A percentile compares a stretch with the other conserved stretches of the same genome.
Conservation (phyloP, 1,140 invertebrate genomes). For the Lasioglossum baleicum region DNA sequence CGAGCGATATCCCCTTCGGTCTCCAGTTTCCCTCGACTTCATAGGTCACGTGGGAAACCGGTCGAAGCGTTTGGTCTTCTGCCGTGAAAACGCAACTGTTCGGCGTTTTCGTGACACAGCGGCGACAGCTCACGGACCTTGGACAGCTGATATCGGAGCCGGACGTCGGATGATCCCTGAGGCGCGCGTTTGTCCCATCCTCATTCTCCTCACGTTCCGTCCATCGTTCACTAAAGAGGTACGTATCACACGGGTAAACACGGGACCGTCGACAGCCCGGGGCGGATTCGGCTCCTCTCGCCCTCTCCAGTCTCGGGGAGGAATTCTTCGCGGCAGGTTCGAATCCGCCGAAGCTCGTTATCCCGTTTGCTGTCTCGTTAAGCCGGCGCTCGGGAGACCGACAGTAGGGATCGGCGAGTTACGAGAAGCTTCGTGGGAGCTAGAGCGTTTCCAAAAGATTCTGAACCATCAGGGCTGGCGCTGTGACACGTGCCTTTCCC, state of each 20-base stretch:
- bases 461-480: slow-evolving; percentile 74
- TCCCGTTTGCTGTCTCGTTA: not conserved
- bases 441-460: slow-evolving; percentile 77
- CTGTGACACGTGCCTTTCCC: slow-evolving; percentile 73
- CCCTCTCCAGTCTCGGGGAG: not conserved
- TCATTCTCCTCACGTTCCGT: not conserved
- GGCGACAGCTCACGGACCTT: not conserved
- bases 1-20: not conserved
- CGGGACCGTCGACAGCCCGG: not conserved
- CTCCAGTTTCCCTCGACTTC: not conserved
- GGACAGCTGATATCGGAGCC: too few species aligned
- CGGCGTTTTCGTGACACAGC: too few species aligned
- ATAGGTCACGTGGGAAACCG: not conserved
- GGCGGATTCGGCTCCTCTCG: not conserved
- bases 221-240: not conserved
- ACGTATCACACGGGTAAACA: not conserved
- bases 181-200: too few species aligned
- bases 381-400: not conserved
- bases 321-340: not conserved
- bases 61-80: slow-evolving; percentile 41
- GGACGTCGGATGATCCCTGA: too few species aligned
- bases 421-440: slow-evolving; percentile 37
- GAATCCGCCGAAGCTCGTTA: not conserved
- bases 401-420: slow-evolving; percentile 5
- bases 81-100: not conserved